Base-by-base conservation (phyloP, 2,113 vertebrate species). In the Dascyllus trimaculatus region DNA sequence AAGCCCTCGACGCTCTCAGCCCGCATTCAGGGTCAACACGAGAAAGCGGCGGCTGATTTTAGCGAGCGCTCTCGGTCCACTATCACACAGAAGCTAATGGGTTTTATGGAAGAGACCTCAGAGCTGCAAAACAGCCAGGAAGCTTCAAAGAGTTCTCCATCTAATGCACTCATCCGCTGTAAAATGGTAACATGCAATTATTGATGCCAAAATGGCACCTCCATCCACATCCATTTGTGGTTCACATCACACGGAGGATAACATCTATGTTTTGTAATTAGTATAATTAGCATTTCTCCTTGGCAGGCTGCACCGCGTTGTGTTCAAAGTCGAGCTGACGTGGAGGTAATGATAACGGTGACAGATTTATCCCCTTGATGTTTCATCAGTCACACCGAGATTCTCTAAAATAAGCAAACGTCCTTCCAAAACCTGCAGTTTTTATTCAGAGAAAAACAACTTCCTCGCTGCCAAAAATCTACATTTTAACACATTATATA, bases 191-290 rank as follows among this genome's bases (percentile, higher is more conserved):
- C 87, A 57, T 67, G 75, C 90, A 88, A 85, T 93, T 91, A 92
- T 86, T 32, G 51, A 70, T 48, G 78, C 65, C 81, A 85, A 78
- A 90, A 89, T 85, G 90, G 77, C 85, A 77, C 63, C 84, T 75
- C 78, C 46, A 76, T 89, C 82, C 78, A 71, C 74, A 67, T 86
- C 90, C 90, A 87, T 90, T 91, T 85, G 80, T 72, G 74, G 66
- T 68, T 91, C 84, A 80, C 90, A 78, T 88, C 75, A 74, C 88
- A 86, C 77, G 7, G 38, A 72, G 80, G 81, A 86, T 75, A 89
- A 83, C 90, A 85, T 87, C 87, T 75, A 73, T 87, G 86, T 86
- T 89, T 86, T 71, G 85, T 90, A 91, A 93, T 91, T 93, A 89
- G 86, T n/a, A 21, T 89, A 80, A 90, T 91, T 92, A 91, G 87